phyloP scores from a whole-genome alignment of 2,888 invertebrate genomes.

The Margaritifera margaritifera region DNA sequence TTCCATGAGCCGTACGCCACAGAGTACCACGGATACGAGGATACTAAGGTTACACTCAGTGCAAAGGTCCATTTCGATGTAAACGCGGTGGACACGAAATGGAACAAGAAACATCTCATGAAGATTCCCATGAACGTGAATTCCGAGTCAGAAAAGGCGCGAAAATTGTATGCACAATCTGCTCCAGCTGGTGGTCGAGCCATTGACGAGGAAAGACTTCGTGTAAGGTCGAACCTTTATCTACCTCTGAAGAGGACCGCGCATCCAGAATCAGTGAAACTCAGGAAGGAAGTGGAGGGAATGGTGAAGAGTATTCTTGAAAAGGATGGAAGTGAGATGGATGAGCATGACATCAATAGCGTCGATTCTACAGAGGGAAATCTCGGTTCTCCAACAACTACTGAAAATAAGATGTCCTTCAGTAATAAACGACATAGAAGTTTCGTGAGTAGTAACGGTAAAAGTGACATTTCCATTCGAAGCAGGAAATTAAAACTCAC shows the following conservation, averaged over 20 bases:
- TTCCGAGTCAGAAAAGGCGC: constrained; percentile 57
- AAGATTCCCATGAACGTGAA: constrained; percentile 49
- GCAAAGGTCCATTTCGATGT: constrained; percentile 57
- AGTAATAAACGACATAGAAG: constrained; percentile 21
- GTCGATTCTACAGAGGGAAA: not conserved
- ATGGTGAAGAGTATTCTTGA: constrained; percentile 57
- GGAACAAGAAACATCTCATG: constrained; percentile 44
- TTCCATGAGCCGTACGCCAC: constrained; percentile 64
- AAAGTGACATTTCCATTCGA: not conserved
- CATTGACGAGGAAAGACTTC: constrained; percentile 40
- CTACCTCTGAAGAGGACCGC: constrained; percentile 56
- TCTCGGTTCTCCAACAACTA: not conserved
- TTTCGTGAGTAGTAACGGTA: constrained; percentile 9
- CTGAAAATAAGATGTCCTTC: constrained; percentile 7
- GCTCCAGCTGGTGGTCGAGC: constrained; percentile 55
- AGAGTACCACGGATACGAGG: constrained; percentile 49
- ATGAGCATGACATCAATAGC: constrained; percentile 17
- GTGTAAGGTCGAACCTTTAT: constrained; percentile 54
- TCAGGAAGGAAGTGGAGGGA: constrained; percentile 59
- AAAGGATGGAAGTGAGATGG: constrained; percentile 50
- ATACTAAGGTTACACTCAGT: constrained; percentile 50
- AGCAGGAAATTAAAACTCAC: constrained; percentile 19
- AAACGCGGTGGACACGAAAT: constrained; percentile 51
- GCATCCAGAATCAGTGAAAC: constrained; percentile 56
- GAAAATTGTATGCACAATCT: constrained; percentile 55